A percentile compares a stretch with the other conserved stretches of the same genome.
These are phyloP conservation scores for Lutjanus campechanus DNA, from an alignment of 2,797 vertebrate genomes.

Conservation along the genomic window DNA sequence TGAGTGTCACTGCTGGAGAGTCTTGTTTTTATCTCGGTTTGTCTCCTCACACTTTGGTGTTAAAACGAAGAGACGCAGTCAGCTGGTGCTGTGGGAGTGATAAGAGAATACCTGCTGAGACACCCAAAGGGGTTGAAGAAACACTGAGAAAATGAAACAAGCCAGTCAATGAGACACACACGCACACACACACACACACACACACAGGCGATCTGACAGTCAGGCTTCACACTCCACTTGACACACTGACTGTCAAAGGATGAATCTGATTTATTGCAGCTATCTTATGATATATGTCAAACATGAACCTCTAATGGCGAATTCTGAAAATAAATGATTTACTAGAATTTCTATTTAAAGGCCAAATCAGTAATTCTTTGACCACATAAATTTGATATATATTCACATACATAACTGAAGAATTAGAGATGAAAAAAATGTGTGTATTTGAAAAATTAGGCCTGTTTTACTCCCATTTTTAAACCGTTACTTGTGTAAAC, in stretches of 20 bases:
- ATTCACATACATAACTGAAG: constrained; percentile 17
- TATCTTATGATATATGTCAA: constrained; percentile 76
- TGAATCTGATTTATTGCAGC: constrained; percentile 80
- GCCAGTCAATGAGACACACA: constrained; percentile 65
- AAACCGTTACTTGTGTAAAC: constrained; percentile 8
- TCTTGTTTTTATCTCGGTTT: constrained; percentile 75
- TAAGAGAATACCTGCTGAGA: constrained; percentile 83
- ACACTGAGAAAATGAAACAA: constrained; percentile 73
- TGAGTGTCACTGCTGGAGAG: constrained; percentile 57
- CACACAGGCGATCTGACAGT: constrained; percentile 67
- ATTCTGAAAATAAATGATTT: constrained; percentile 70
- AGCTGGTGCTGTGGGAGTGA: constrained; percentile 74
- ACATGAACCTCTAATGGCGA: constrained; percentile 69
- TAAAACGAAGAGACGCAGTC: constrained; percentile 76
- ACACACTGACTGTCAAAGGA: constrained; percentile 80
- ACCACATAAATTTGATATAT: constrained; percentile 50
- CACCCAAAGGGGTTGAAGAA: constrained; percentile 77
- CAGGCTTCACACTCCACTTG: constrained; percentile 82
- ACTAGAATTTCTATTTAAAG: constrained; percentile 59
- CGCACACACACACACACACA: constrained; percentile 49
- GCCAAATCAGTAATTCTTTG: constrained; percentile 43
- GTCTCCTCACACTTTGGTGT: constrained; percentile 72
- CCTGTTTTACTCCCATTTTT: not conserved
- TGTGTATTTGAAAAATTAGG: not conserved
- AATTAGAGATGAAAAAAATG: not conserved